These are phyloP conservation scores for Drosophila mayaguana DNA, from an alignment of 2,888 invertebrate species.

Conservation along the genomic window DNA sequence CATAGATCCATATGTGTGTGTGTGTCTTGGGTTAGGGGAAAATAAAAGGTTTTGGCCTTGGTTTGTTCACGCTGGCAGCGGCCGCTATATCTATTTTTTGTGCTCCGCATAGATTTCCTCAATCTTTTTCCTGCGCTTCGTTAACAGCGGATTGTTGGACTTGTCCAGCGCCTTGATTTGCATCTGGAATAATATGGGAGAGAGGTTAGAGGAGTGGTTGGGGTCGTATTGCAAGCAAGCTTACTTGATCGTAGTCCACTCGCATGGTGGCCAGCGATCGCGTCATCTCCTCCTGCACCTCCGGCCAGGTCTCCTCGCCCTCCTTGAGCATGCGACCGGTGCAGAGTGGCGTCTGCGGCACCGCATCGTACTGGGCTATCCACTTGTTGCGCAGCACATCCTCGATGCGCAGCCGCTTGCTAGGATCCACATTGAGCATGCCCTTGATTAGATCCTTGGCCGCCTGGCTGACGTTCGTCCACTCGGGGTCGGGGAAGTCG, in stretches of 20 bases:
- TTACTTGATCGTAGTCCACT: slow-evolving; percentile 96
- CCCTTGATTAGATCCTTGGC: slow-evolving; percentile 98
- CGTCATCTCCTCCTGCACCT: slow-evolving; percentile 99
- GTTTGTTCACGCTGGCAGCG: slow-evolving; percentile 14
- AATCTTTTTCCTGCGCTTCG: slow-evolving; percentile 90
- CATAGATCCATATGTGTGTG: neutral
- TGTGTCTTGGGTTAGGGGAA: neutral
- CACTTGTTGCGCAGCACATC: slow-evolving; percentile 95
- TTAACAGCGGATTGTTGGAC: slow-evolving; percentile 96
- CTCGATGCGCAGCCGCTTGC: slow-evolving; percentile 94
- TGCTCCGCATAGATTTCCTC: slow-evolving; percentile 70
- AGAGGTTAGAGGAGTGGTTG: neutral
- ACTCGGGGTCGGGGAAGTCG: slow-evolving; percentile 98
- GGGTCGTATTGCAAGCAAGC: neutral
- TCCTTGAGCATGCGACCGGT: slow-evolving; percentile 95
- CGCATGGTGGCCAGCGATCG: slow-evolving; percentile 98
- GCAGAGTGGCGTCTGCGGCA: slow-evolving; percentile 97
- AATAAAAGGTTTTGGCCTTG: slow-evolving; percentile 40
- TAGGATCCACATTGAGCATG: slow-evolving; percentile 97
- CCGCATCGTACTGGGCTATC: slow-evolving; percentile 93
- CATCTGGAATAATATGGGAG: slow-evolving; percentile 86
- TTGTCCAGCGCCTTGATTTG: slow-evolving; percentile 96
- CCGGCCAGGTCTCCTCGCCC: slow-evolving; percentile 97
- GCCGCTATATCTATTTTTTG: slow-evolving; percentile 42
- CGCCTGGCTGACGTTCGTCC: slow-evolving; percentile 96